phyloP scores from a whole-genome alignment of 2,113 vertebrate genomes.

The Verasper variegatus region DNA sequence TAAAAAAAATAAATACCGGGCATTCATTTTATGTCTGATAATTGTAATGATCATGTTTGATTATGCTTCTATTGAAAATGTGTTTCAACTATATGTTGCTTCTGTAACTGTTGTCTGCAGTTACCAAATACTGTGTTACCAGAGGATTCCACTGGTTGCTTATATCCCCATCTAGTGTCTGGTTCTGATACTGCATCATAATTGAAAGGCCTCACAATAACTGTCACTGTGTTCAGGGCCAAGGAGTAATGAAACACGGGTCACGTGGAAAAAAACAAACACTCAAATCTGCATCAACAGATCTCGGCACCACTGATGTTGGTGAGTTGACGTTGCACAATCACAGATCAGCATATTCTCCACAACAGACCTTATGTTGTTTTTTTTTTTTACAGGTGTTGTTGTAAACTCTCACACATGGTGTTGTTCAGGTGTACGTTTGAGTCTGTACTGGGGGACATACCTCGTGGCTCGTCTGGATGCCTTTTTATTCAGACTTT shows the following conservation, averaged over 20 bases:
- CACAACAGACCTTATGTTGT: neutral
- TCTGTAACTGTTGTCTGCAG: neutral
- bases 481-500: neutral
- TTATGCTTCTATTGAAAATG: no score
- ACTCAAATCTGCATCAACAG: conserved; percentile 95
- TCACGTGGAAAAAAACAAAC: conserved; percentile 93
- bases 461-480: neutral
- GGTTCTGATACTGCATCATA: conserved; percentile 1
- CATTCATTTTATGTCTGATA: neutral
- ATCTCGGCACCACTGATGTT: conserved; percentile 93
- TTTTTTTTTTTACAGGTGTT: neutral
- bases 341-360: neutral
- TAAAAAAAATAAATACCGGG: neutral
- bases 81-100: neutral
- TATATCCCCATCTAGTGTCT: conserved; percentile 41
- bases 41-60: no score
- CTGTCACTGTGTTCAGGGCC: conserved; percentile 79
- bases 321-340: conserved; percentile 81
- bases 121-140: neutral
- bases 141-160: neutral
- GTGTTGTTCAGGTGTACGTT: neutral
- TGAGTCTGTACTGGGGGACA: neutral
- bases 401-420: neutral
- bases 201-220: neutral
- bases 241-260: conserved; percentile 92